Base-by-base conservation (phyloP, 2,797 vertebrate species). In the Gadopsis bispinosus region DNA sequence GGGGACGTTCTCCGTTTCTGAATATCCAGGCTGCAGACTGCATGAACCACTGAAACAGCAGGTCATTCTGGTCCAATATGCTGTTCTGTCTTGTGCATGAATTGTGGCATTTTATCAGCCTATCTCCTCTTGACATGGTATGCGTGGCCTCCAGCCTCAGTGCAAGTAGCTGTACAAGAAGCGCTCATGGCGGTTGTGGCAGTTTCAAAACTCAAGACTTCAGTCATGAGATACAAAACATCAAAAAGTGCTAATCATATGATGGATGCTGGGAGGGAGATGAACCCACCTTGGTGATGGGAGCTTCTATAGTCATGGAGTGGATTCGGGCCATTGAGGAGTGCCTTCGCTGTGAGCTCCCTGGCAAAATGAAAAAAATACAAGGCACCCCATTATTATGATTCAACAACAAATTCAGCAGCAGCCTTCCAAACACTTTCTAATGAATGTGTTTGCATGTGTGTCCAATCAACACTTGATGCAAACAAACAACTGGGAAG, bases 251-350 rank as follows among this genome's bases (percentile, higher is more conserved):
- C 17, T 81, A 3, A 74, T 92, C 83, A 87, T 84, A 80, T 84
- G 87, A 88, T 54, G 7, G 69, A 83, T 50, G 70, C 75, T 69
- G 4, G 29, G 19, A 70, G 26, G 5, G 33, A 48, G 51, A 68
- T 43, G 39, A 72, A 86, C 83, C 85, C 94, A 99, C 98, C 97
- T 99, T 99, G 83, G 97, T 99, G 92, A 99, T 99, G 80, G 98
- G 98, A 26, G 98, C 97, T 91, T 99, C 98, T 14, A 99, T 98
- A 0, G 97, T 98, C 98, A 99, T 98, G 79, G 98, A 99, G 93
- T 99, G 98, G 86, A 99, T 97, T 90, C 98, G 95, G 81, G 98
- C 97, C 97, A 98, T 95, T 58, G 98, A 99, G 45, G 98, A 99
- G 93, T 98, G 97, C 66, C 97, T 95, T 90, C 97, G 95, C 93